Evolutionary conservation across 2,113 vertebrate genomes (phyloP).

Genomic region (Stercorarius parasiticus): DNA sequence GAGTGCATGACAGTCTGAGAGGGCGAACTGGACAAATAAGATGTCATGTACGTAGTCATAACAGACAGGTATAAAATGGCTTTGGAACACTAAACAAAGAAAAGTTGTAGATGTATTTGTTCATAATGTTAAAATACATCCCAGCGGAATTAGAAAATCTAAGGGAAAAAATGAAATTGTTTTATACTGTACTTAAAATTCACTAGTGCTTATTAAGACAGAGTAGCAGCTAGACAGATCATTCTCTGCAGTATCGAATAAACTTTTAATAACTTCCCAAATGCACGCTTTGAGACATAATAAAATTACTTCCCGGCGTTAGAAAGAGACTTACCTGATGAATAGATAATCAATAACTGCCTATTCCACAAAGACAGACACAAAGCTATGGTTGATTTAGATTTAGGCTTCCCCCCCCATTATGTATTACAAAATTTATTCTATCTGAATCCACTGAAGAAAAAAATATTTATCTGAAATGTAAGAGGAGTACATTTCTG

Average conservation of each 20-base stretch:
- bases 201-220: not conserved
- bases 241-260: not conserved
- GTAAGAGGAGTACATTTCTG: not conserved
- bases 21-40: not conserved
- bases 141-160: not conserved
- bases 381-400: not conserved
- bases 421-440: not conserved
- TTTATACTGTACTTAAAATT: not conserved
- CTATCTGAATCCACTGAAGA: not conserved
- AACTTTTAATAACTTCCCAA: conserved; percentile 54
- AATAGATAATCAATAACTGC: conserved; percentile 46
- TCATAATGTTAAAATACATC: not conserved
- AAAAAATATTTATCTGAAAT: not conserved
- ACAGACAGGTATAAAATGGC: not conserved
- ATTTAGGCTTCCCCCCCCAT: no score
- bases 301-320: conserved; percentile 29
- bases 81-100: not conserved
- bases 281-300: conserved; percentile 9
- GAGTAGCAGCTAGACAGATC: not conserved
- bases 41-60: not conserved
- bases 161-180: not conserved
- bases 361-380: conserved; percentile 16
- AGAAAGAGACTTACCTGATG: conserved; percentile 14
- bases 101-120: not conserved
- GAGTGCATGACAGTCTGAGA: rapidly evolving